Base-by-base conservation (phyloP, 2,888 invertebrate genomes). In the Temnothorax rugatulus region DNA sequence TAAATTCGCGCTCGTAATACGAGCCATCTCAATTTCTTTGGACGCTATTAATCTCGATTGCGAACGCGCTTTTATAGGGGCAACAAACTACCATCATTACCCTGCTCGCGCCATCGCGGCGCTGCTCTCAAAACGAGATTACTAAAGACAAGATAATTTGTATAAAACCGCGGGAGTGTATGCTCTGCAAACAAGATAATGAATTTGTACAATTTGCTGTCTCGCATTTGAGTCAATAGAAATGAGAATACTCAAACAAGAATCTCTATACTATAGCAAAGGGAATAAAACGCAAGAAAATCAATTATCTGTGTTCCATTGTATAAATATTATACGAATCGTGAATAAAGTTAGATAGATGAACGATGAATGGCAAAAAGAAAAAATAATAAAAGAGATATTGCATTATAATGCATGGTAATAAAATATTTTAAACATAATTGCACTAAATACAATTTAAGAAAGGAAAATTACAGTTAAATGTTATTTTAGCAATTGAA, bases 101-200 rank as follows among this genome's bases (percentile, higher is more conserved):
- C 44, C 76, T 47, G 57, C 75, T 79, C 79, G 68, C 79, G 77
- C 44, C 74, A 61, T 64, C 64, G 54, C 21, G 71, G 68, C 61
- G 50, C 47, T 54, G 52, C 50, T 69, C 59, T 41, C 59, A 64
- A 69, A 74, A 77, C 68, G 61, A 68, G 69, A 84, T 88, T 88
- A 76, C 86, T 86, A 82, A 68, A 79, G 54, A 52, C 59, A 61
- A 34, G 63, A 41, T 41, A 73, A 88, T 88, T 88, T 84, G 66
- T 86, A 66, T 47, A 75, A 84, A 66, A 15, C 47, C 29, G 9
- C 41, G 41, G 41, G 64, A n/a, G 34, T 9, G 38, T 54, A 68
- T 47, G 71, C 50, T 25, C 18, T 21, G 82, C 25, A 71, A 82
- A 54, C 71, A 61, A 21, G 59, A 75, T 77, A 69, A 77, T 57